Conservation (phyloP, 2,888 invertebrate species). For the Catocala fraxini region DNA sequence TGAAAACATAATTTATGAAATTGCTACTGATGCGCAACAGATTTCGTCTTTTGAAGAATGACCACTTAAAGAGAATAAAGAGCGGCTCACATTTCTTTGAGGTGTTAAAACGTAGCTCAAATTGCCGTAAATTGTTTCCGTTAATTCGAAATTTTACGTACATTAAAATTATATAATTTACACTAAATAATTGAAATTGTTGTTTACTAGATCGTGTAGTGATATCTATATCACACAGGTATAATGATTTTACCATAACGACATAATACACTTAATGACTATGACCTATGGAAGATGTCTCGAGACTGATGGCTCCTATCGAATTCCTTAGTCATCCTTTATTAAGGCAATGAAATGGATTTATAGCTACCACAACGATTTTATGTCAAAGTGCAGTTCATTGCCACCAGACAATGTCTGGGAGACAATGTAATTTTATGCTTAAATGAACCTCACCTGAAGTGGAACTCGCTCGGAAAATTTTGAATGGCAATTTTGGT, state of each 20-base stretch:
- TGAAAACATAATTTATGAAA: slow-evolving; percentile 58
- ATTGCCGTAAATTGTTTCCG: slow-evolving; percentile 16
- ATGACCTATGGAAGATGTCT: slow-evolving; percentile 70
- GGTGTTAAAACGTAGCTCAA: slow-evolving; percentile 20
- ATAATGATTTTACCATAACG: slow-evolving; percentile 43
- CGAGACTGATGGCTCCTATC: slow-evolving; percentile 79
- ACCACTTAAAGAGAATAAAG: slow-evolving; percentile 25
- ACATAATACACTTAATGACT: slow-evolving; percentile 68
- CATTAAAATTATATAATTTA: not conserved
- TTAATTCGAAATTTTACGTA: not conserved
- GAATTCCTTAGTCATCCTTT: slow-evolving; percentile 82
- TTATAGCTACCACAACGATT: slow-evolving; percentile 84
- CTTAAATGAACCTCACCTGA: slow-evolving; percentile 82
- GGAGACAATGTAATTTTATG: slow-evolving; percentile 87
- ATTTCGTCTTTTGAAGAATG: slow-evolving; percentile 36
- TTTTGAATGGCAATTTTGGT: slow-evolving; percentile 83
- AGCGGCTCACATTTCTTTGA: slow-evolving; percentile 22
- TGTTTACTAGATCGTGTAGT: too few species aligned
- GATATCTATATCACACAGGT: not conserved
- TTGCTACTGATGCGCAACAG: slow-evolving; percentile 48
- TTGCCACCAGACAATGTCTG: slow-evolving; percentile 84
- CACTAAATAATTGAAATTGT: too few species aligned
- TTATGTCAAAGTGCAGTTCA: slow-evolving; percentile 88
- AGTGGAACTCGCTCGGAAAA: slow-evolving; percentile 84
- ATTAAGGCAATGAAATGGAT: slow-evolving; percentile 86